phyloP scores from a whole-genome alignment of 2,888 invertebrate genomes.

The Palloptera scutellata region DNA sequence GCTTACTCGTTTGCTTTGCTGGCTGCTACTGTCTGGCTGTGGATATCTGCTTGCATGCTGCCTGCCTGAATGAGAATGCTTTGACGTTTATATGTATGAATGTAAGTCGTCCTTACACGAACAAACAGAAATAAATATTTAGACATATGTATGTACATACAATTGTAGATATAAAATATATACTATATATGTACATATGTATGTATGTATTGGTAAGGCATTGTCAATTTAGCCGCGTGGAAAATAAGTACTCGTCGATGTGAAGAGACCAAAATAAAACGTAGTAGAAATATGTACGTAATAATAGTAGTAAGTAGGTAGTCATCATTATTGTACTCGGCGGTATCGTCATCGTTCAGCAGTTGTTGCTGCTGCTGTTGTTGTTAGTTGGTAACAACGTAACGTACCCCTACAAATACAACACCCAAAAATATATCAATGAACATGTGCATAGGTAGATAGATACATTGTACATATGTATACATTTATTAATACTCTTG shows the following conservation, averaged over 20 bases:
- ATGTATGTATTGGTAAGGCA: not conserved
- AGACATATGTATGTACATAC: not conserved
- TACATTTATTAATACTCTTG: too few species aligned
- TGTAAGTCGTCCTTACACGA: not conserved
- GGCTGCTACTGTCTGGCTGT: conserved; percentile 27
- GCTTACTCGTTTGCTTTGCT: conserved; percentile 22
- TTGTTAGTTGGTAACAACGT: too few species aligned
- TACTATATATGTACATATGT: not conserved
- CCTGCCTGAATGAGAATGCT: not conserved
- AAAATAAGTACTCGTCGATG: conserved; percentile 8
- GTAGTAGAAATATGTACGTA: too few species aligned
- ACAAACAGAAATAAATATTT: too few species aligned
- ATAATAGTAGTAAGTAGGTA: too few species aligned
- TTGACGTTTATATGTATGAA: not conserved
- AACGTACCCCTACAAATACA: too few species aligned
- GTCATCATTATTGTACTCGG: too few species aligned
- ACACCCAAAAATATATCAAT: too few species aligned
- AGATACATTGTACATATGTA: too few species aligned
- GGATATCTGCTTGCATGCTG: conserved; percentile 27
- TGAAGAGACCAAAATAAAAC: not conserved
- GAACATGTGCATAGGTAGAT: too few species aligned
- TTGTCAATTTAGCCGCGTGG: conserved; percentile 13
- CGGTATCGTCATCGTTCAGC: too few species aligned
- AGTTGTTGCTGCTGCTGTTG: too few species aligned
- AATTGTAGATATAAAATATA: not conserved